Percentiles rank a stretch among this genome's conserved stretches.
Conservation (phyloP, 2,113 vertebrate species). For the Axis porcinus region DNA sequence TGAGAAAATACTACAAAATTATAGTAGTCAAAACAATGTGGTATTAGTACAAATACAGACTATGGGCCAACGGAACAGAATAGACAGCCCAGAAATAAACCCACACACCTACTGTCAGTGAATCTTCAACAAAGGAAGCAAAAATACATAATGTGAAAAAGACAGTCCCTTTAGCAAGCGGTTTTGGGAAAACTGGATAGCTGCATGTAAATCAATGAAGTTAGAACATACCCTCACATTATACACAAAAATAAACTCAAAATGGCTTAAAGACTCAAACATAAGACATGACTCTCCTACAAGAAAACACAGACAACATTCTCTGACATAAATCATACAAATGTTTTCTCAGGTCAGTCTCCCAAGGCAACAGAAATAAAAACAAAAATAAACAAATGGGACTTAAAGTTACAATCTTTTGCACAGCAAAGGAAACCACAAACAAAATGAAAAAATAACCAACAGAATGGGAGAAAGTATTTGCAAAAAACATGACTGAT, state of each 20-base stretch:
- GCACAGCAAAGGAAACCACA: background rate
- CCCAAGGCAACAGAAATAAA: background rate
- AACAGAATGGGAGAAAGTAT: background rate
- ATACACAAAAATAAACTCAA: background rate
- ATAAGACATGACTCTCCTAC: background rate
- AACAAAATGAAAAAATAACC: background rate
- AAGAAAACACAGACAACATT: background rate
- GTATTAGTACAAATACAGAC: background rate
- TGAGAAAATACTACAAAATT: background rate
- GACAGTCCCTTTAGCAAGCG: background rate
- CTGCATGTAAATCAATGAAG: background rate
- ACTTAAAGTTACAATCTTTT: background rate
- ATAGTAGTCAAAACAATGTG: background rate
- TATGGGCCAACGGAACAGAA: background rate
- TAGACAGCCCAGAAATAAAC: background rate
- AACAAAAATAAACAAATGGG: background rate
- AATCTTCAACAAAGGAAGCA: background rate
- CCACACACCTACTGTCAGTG: background rate
- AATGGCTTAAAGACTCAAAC: background rate
- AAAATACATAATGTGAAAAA: background rate
- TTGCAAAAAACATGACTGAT: background rate
- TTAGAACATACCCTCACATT: background rate
- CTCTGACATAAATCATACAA: background rate
- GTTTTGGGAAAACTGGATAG: background rate
- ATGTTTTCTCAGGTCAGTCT: background rate